phyloP scores from a whole-genome alignment of 2,888 invertebrate genomes.

The Eupelmus urozonus region DNA sequence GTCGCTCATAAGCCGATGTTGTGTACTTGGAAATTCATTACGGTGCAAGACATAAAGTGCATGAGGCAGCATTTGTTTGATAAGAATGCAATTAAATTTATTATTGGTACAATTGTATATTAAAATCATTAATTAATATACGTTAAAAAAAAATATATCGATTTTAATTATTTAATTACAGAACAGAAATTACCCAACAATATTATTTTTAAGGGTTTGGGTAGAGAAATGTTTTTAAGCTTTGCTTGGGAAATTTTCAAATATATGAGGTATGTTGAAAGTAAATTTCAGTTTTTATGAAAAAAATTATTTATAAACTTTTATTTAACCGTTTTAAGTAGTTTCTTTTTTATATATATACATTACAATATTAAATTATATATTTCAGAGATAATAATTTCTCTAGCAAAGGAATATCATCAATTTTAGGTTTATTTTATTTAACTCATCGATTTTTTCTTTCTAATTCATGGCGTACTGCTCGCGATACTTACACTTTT shows the following conservation, averaged over 20 bases:
- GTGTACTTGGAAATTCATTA: conserved; percentile 67
- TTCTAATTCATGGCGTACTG: conserved; percentile 65
- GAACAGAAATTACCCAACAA: conserved; percentile 61
- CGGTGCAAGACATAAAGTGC: conserved; percentile 62
- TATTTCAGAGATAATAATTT: conserved; percentile 65
- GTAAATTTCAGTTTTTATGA: conserved; percentile 26
- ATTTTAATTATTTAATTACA: conserved; percentile 58
- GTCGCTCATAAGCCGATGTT: conserved; percentile 60
- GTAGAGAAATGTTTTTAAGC: conserved; percentile 62
- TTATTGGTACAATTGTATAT: conserved; percentile 66
- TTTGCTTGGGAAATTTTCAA: conserved; percentile 68
- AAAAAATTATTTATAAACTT: conserved; percentile 44
- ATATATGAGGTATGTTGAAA: conserved; percentile 65
- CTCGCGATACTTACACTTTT: conserved; percentile 66
- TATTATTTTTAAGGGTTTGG: conserved; percentile 55
- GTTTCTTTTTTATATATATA: conserved; percentile 36
- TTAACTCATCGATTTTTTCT: conserved; percentile 68
- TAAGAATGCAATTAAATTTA: conserved; percentile 61
- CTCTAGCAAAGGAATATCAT: conserved; percentile 65
- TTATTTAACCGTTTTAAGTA: conserved; percentile 13
- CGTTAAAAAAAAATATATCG: conserved; percentile 45
- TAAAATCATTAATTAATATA: conserved; percentile 51
- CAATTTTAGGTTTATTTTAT: conserved; percentile 68
- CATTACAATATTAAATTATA: conserved; percentile 32
- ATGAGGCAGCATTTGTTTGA: conserved; percentile 64